A percentile compares a stretch with the other conserved stretches of the same genome.
Conservation (phyloP, 92 coral and sea anemone species). For the Siderastrea siderea region DNA sequence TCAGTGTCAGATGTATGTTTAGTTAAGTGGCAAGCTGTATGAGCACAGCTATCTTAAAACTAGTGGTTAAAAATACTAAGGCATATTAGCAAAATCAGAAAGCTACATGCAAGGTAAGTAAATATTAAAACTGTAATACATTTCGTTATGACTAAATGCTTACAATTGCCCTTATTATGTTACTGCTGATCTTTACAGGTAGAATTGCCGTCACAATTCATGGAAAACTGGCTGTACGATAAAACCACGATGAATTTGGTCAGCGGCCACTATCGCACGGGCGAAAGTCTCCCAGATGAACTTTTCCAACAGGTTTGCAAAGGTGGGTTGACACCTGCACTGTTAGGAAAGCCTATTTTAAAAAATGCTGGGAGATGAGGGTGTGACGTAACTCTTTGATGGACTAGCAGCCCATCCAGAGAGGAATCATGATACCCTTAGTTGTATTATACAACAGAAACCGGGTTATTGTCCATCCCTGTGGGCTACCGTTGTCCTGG, state of each 20-base stretch:
- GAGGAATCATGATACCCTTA: not conserved
- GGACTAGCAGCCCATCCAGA: not conserved
- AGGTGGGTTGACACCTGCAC: slow-evolving; percentile 42
- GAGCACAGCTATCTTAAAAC: too few relatives aligned
- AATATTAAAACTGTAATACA: too few relatives aligned
- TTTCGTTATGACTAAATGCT: not conserved
- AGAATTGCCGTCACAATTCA: slow-evolving; percentile 92
- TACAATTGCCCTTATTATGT: not conserved
- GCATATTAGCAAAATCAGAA: too few relatives aligned
- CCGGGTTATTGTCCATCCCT: not conserved
- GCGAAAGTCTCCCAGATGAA: slow-evolving; percentile 81
- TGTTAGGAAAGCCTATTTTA: not conserved
- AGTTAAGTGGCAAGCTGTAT: too few relatives aligned
- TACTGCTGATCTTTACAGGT: slow-evolving; percentile 52
- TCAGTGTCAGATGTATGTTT: too few relatives aligned
- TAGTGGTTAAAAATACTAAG: too few relatives aligned
- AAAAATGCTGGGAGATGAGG: too few relatives aligned
- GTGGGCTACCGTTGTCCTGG: too few relatives aligned
- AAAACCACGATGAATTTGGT: slow-evolving; percentile 80
- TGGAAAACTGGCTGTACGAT: slow-evolving; percentile 95
- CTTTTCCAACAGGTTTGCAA: slow-evolving; percentile 82
- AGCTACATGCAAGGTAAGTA: too few relatives aligned
- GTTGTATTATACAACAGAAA: not conserved
- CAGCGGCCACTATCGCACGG: slow-evolving; percentile 85
- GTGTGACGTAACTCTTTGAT: not conserved